phyloP scores from a whole-genome alignment of 2,888 invertebrate species.

The Brachyptera risi region DNA sequence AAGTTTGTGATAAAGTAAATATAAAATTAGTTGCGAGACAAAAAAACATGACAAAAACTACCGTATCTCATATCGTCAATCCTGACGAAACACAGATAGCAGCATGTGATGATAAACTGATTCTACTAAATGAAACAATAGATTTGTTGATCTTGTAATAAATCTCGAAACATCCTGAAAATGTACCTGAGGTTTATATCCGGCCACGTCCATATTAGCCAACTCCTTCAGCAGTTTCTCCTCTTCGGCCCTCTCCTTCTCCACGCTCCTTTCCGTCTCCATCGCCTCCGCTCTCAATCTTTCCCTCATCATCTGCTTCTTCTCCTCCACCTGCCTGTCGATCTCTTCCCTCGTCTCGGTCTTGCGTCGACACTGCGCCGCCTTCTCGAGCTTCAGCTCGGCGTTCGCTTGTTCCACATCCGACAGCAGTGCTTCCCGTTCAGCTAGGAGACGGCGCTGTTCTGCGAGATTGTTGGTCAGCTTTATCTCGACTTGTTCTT shows the following conservation, averaged over 20 bases:
- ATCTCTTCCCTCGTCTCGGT: conserved; percentile 20
- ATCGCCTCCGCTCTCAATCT: conserved; percentile 10
- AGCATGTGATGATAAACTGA: too few species aligned
- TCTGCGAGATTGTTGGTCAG: conserved; percentile 25
- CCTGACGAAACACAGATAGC: too few species aligned
- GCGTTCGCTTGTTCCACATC: conserved; percentile 23
- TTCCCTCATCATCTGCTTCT: conserved; percentile 5
- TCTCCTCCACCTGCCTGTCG: conserved; percentile 26
- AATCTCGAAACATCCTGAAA: too few species aligned
- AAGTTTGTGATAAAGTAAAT: too few species aligned
- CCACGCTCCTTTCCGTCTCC: conserved; percentile 18
- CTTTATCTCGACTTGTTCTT: conserved; percentile 23
- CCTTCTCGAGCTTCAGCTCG: conserved; percentile 26
- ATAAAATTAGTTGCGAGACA: too few species aligned
- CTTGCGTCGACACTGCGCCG: conserved; percentile 10
- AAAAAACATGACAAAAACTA: too few species aligned
- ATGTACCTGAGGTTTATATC: conserved; percentile 24
- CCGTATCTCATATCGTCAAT: too few species aligned
- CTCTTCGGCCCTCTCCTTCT: conserved; percentile 17
- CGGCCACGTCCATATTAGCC: conserved; percentile 20
- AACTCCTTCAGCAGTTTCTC: conserved; percentile 25
- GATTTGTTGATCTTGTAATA: too few species aligned
- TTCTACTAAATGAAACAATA: too few species aligned
- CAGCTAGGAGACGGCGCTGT: conserved; percentile 22
- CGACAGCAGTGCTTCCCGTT: conserved; percentile 20